Percentiles rank a stretch among this genome's conserved stretches.
Evolutionary conservation across 2,888 invertebrate genomes (phyloP).

Genomic region (Dryobota labecula): DNA sequence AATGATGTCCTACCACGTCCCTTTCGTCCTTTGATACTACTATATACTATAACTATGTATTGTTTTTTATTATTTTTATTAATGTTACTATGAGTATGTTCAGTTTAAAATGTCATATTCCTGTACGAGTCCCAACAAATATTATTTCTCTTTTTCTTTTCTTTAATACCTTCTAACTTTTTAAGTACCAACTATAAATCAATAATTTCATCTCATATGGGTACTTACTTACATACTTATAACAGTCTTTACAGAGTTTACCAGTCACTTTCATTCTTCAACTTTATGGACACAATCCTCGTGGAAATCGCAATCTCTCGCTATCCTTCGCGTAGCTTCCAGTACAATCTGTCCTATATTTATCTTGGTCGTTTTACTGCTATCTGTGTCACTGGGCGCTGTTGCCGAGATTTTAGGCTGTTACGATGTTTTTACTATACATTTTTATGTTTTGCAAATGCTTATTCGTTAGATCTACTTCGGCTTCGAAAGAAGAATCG

Average conservation of each 20-base stretch:
- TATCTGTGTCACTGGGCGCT: slow-evolving; percentile 70
- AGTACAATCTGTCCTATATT: slow-evolving; percentile 58
- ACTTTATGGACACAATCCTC: neutral
- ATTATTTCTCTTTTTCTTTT: too few species aligned
- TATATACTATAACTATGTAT: too few species aligned
- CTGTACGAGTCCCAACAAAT: too few species aligned
- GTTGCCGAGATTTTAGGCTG: slow-evolving; percentile 59
- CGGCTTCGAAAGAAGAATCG: slow-evolving; percentile 38
- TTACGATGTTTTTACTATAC: slow-evolving; percentile 64
- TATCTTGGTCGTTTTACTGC: slow-evolving; percentile 71
- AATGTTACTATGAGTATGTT: too few species aligned
- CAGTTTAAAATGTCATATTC: too few species aligned
- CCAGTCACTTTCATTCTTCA: neutral
- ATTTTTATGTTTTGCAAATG: slow-evolving; percentile 62
- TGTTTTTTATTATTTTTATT: too few species aligned
- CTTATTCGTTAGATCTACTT: slow-evolving; percentile 53
- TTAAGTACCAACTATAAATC: too few species aligned
- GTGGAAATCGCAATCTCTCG: neutral
- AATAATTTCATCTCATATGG: neutral
- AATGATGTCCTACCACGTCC: neutral
- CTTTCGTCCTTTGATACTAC: too few species aligned
- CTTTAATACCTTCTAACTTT: neutral
- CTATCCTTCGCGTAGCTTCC: slow-evolving; percentile 53
- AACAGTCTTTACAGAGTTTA: neutral
- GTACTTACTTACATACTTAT: neutral